Percentiles rank a stretch among this genome's conserved stretches.
phyloP scores from a whole-genome alignment of 2,888 invertebrate species.

The Eilema griseolum region DNA sequence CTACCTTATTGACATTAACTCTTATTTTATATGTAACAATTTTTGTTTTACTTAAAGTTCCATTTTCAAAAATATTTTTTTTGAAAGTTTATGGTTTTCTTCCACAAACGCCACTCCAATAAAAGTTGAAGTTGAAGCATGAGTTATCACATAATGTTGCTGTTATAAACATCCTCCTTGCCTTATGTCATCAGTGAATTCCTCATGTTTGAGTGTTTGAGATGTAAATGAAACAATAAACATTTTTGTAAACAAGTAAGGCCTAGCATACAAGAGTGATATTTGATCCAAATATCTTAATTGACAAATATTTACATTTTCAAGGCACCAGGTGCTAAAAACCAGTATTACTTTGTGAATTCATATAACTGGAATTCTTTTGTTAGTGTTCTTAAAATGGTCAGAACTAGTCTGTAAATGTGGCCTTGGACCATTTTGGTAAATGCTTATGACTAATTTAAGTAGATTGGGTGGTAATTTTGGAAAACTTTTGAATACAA shows the following conservation, averaged over 20 bases:
- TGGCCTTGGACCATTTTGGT: not conserved
- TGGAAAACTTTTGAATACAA: not conserved
- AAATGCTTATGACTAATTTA: not conserved
- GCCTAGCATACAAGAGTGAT: not conserved
- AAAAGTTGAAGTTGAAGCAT: no score
- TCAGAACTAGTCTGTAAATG: not conserved
- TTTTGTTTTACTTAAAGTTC: no score
- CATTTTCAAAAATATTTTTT: no score
- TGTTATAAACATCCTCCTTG: conserved; percentile 9
- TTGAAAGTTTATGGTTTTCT: no score
- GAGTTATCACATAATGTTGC: not conserved
- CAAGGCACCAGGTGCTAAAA: not conserved
- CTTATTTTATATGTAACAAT: no score
- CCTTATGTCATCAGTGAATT: conserved; percentile 8
- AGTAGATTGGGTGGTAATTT: not conserved
- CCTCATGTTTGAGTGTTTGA: not conserved
- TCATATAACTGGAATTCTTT: not conserved
- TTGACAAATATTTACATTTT: not conserved
- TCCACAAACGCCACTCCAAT: no score
- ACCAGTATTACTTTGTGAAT: not conserved
- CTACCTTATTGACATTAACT: no score
- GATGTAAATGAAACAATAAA: conserved; percentile 2
- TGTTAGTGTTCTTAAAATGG: not conserved
- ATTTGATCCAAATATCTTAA: conserved; percentile 1
- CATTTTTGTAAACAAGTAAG: conserved; percentile 12